Percentiles rank a stretch among this genome's conserved stretches.
phyloP scores from a whole-genome alignment of 2,888 invertebrate genomes.

The Acronicta alni region DNA sequence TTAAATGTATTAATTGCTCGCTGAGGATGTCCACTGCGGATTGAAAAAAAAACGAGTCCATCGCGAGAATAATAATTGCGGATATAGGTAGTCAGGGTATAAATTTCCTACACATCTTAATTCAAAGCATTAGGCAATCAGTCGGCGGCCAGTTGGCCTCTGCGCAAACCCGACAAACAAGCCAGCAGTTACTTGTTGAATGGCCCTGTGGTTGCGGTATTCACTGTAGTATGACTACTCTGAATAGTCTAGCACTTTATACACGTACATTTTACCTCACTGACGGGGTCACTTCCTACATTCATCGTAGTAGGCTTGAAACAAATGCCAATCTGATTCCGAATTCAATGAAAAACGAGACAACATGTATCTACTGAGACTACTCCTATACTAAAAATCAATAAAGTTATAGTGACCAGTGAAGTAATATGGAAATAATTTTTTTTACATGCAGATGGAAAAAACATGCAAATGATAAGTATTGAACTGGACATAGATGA shows the following conservation, averaged over 20 bases:
- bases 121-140: slow-evolving; percentile 42
- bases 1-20: too few relatives aligned
- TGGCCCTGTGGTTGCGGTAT: slow-evolving; percentile 35
- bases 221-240: slow-evolving; percentile 24
- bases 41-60: too few relatives aligned
- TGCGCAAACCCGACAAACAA: slow-evolving; percentile 35
- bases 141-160: slow-evolving; percentile 23
- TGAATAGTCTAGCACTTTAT: too few relatives aligned
- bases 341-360: neutral
- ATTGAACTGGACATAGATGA: too few relatives aligned
- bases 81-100: neutral
- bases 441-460: too few relatives aligned
- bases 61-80: too few relatives aligned
- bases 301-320: neutral
- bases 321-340: neutral
- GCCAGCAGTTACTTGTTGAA: slow-evolving; percentile 36
- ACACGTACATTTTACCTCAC: slow-evolving; percentile 5
- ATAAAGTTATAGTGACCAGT: too few relatives aligned
- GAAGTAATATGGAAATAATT: too few relatives aligned
- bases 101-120: slow-evolving; percentile 9
- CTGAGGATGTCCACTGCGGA: too few relatives aligned
- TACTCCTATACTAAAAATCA: too few relatives aligned
- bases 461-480: too few relatives aligned
- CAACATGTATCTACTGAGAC: too few relatives aligned
- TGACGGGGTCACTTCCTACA: slow-evolving; percentile 2